Percentiles rank a stretch among this genome's conserved stretches.
Conservation (phyloP, 2,113 vertebrate genomes). For the Camarhynchus parvulus region DNA sequence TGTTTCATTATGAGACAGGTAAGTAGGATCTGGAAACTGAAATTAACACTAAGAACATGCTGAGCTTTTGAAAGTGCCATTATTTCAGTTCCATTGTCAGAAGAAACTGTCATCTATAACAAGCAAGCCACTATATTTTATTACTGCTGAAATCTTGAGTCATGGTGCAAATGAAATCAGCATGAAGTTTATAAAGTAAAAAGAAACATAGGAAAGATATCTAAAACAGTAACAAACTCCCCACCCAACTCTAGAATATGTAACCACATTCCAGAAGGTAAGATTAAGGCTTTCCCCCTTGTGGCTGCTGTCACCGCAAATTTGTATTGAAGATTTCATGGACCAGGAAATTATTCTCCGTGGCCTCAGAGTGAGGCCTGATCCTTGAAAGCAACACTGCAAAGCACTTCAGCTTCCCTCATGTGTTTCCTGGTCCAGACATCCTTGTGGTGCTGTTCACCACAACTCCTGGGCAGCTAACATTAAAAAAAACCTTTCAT, state of each 20-base stretch:
- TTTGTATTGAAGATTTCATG: neutral
- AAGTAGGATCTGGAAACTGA: neutral
- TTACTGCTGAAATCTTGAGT: neutral
- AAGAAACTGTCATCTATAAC: neutral
- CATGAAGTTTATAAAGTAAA: neutral
- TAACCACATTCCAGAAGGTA: neutral
- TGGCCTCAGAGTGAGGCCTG: neutral
- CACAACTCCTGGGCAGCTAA: neutral
- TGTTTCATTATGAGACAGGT: neutral
- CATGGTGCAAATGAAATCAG: neutral
- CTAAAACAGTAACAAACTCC: neutral
- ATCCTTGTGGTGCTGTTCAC: neutral
- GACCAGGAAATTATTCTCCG: neutral
- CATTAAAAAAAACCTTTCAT: neutral
- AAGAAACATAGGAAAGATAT: neutral
- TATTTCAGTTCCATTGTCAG: neutral
- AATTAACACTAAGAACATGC: neutral
- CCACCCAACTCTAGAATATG: neutral
- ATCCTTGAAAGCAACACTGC: neutral
- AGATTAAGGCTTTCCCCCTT: neutral
- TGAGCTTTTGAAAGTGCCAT: neutral
- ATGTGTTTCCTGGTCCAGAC: fast-evolving
- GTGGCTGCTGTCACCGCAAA: neutral
- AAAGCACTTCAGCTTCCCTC: neutral
- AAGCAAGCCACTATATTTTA: neutral